Percentiles rank a stretch among this genome's conserved stretches.
These are phyloP conservation scores for Clarias macrocephalus DNA, from an alignment of 2,113 vertebrate genomes.

Conservation along the genomic window DNA sequence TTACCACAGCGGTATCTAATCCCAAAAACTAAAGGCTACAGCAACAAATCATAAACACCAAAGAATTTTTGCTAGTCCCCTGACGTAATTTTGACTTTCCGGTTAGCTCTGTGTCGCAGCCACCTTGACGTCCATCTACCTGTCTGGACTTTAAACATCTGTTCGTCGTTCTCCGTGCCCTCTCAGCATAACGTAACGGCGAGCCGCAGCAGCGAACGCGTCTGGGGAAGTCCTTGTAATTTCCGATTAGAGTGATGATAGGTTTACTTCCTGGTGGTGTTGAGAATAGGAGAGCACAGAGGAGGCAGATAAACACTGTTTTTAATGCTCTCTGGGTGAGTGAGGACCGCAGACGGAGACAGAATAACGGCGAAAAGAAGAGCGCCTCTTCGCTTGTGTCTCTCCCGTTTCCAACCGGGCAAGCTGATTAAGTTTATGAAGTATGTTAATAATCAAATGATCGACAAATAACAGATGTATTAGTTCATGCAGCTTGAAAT, in stretches of 20 bases:
- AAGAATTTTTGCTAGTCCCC: conserved; percentile 46
- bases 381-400: conserved; percentile 64
- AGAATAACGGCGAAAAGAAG: conserved; percentile 16
- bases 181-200: neutral
- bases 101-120: neutral
- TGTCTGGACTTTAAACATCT: conserved; percentile 11
- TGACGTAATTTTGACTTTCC: neutral
- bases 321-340: conserved; percentile 57
- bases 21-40: conserved; percentile 31
- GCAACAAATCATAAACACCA: conserved; percentile 53
- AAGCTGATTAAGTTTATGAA: conserved; percentile 81
- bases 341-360: conserved; percentile 8
- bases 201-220: conserved; percentile 60
- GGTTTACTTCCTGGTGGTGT: conserved; percentile 67
- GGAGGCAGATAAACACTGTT: conserved; percentile 65
- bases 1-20: conserved; percentile 22
- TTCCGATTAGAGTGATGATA: conserved; percentile 73
- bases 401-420: conserved; percentile 72
- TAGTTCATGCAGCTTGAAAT: conserved; percentile 84
- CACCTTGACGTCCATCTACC: neutral
- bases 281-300: conserved; percentile 60
- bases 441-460: conserved; percentile 86
- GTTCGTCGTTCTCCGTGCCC: neutral
- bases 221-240: conserved; percentile 71
- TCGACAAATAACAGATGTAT: conserved; percentile 85